Evolutionary conservation across 2,888 invertebrate genomes (phyloP), one percentile per base, ranked within the genome.

Genomic region (Anagyrus pseudococci): DNA sequence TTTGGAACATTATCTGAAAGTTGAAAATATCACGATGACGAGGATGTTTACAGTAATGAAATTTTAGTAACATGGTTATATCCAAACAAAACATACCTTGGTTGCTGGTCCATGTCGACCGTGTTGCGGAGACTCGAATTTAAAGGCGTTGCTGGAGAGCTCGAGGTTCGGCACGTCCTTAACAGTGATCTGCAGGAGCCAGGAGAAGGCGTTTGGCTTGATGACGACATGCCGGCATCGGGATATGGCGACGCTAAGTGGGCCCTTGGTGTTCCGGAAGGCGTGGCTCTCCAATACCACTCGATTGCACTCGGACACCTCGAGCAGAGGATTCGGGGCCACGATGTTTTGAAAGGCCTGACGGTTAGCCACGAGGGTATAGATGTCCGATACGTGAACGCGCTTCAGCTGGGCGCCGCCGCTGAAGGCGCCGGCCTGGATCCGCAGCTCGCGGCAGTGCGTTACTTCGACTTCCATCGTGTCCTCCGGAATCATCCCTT

Each of bases 41-140:
- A n/a, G n/a, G n/a, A n/a, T n/a, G n/a, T 40, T 40, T 41, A 4
- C 4, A 37, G 17, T n/a, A 25, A 46, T 41, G 46, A 46, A 15
- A 20, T 22, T 53, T 29, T 8, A 2, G 17, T 41, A n/a, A n/a
- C n/a, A n/a, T 13, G 29, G 29, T 29, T 29, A 7, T 10, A 29
- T 29, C 29, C 29, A 10, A 29, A 4, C 29, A 29, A 29, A 7
- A 29, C 10, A 29, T 29, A 81, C 80, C 79, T 79, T 78, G 64
- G 81, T 75, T 71, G 82, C 87, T 68, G 88, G 87, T 69, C 89
- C 89, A 74, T 89, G 89, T 64, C 85, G 83, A n/a, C 86, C 86
- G 49, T 85, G 79, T 58, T 78, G 81, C 61, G 82, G 84, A 67
- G 86, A 84, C 71, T 88, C 88, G 68, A 89, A 84, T 70, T 85